These are phyloP conservation scores for Enoplosus armatus DNA, from an alignment of 2,797 vertebrate species.

Conservation along the genomic window DNA sequence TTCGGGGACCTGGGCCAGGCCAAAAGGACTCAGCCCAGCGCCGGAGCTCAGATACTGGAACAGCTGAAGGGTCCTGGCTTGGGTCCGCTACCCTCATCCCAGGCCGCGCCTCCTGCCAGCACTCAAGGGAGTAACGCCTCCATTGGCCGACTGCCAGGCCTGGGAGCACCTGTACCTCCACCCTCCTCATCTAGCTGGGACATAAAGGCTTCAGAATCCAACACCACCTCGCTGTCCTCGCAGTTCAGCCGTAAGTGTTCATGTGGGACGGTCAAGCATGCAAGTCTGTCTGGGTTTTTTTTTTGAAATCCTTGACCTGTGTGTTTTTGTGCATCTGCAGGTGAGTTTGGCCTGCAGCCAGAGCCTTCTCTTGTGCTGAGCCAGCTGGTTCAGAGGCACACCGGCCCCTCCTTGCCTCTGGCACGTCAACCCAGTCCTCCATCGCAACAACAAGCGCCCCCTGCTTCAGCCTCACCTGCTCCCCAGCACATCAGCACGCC, in stretches of 20 bases:
- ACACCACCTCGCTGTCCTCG: conserved; percentile 85
- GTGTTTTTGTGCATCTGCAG: conserved; percentile 69
- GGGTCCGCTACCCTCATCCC: conserved; percentile 89
- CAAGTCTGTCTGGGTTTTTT: conserved; percentile 5
- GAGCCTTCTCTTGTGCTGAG: conserved; percentile 97
- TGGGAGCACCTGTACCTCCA: conserved; percentile 72
- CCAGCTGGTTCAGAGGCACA: conserved; percentile 92
- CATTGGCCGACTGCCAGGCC: conserved; percentile 76
- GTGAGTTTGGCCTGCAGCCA: conserved; percentile 95
- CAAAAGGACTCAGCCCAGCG: conserved; percentile 86
- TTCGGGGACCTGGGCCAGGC: conserved; percentile 92
- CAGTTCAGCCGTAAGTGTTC: conserved; percentile 90
- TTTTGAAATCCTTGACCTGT: not conserved
- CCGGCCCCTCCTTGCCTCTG: conserved; percentile 82
- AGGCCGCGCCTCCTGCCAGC: conserved; percentile 75
- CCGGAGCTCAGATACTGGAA: conserved; percentile 93
- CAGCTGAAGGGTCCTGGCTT: conserved; percentile 91
- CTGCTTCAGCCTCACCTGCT: conserved; percentile 72
- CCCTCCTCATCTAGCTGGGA: conserved; percentile 90
- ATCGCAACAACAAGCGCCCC: conserved; percentile 79
- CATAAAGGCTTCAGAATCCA: conserved; percentile 87
- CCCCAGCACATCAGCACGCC: conserved; percentile 66
- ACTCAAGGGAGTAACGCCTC: conserved; percentile 78
- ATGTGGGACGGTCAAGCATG: not conserved
- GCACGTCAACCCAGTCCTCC: conserved; percentile 84